Base-by-base conservation (phyloP, 2,888 invertebrate species). In the Volucella bombylans region DNA sequence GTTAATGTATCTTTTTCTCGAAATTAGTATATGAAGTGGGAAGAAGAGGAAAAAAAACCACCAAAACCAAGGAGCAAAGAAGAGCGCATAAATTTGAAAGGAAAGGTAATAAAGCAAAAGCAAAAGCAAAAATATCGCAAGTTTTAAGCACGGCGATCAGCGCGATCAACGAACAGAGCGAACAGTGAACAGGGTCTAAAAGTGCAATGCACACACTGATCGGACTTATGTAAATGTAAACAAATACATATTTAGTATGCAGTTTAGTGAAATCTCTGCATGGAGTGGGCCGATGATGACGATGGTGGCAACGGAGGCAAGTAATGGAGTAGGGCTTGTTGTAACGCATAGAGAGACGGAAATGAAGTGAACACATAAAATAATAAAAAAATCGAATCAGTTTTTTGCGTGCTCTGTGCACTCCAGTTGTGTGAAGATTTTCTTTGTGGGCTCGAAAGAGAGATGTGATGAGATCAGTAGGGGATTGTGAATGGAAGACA, bases 81-180 rank as follows among this genome's bases (percentile, higher is more conserved):
- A 72, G 69, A 76, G 43, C 47, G 54, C 23, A 83, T 80, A 80
- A 81, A 80, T 73, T 80, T 77, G 31, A 73, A 80, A 87, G 76
- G 86, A 82, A 83, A 83, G 79, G 82, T 50, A 78, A 80, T 85
- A 80, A 73, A 79, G 82, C 86, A 82, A 86, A 72, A 79, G 82
- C 86, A 82, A 86, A 72, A 77, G 74, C 76, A 77, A 78, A 74
- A 78, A 78, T 74, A 83, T 74, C 78, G 79, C 72, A 71, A 72
- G 31, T 31, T 73, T 62, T 41, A 43, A 65, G 65, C 65, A 47
- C 49, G 15, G 52, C 12, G 12, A 18, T 52, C 38, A 69, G 62
- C 79, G 18, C 12, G 12, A 23, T 18, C 52, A 9, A 23, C 43
- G 50, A 18, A 31, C 31, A 31, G 31, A 4, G 31, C 31, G 31